A percentile compares a stretch with the other conserved stretches of the same genome.
Evolutionary conservation across 1,140 invertebrate genomes (phyloP).

Genomic region (Calephelis nemesis): DNA sequence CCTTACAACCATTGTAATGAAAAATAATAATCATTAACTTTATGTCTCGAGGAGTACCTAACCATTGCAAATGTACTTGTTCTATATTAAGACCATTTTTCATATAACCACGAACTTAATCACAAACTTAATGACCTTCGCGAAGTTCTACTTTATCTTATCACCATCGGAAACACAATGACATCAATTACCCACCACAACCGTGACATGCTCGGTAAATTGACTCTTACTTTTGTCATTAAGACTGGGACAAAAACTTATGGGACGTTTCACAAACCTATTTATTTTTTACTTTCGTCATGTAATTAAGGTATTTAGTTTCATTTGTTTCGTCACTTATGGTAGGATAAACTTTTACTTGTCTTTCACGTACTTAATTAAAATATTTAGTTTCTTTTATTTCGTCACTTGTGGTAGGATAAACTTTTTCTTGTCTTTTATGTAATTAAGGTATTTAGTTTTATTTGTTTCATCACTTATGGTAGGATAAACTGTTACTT

Average conservation of each 20-base stretch:
- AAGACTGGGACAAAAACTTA: slow-evolving; percentile 5
- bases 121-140: background rate
- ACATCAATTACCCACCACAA: slow-evolving; percentile 1
- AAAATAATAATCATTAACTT: no score
- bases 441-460: background rate
- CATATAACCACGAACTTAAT: slow-evolving; percentile 12
- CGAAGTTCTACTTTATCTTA: background rate
- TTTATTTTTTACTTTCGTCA: slow-evolving; percentile 5
- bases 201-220: slow-evolving; percentile 3
- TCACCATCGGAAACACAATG: background rate
- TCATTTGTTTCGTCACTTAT: no score
- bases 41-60: background rate
- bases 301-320: background rate
- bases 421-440: background rate
- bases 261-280: background rate
- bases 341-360: no score
- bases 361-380: no score
- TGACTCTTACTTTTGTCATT: background rate
- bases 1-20: no score
- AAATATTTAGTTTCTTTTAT: no score
- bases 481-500: no score
- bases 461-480: no score
- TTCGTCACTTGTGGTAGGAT: no score
- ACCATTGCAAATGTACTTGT: background rate
- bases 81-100: slow-evolving; percentile 1